Evolutionary conservation across 2,797 vertebrate genomes (phyloP).

Genomic region (Sphenodon punctatus): DNA sequence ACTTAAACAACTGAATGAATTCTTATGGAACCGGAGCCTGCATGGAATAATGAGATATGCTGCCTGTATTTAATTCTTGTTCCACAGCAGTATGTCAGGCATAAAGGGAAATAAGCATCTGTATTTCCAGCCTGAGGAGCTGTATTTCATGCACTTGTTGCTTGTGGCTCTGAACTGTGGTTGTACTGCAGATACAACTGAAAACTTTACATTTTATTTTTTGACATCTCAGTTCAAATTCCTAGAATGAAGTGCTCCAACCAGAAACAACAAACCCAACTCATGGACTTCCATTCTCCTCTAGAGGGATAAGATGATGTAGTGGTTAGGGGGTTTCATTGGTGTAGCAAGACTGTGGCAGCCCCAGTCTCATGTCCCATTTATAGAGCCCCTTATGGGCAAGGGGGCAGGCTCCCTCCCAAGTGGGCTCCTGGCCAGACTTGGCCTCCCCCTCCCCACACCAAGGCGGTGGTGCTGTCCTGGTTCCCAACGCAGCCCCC

Average conservation of each 20-base stretch:
- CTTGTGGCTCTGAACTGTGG: not conserved
- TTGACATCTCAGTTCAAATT: accelerated
- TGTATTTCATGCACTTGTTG: not conserved
- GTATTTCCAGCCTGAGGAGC: not conserved
- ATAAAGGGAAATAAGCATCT: accelerated
- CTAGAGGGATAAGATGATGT: too few species aligned
- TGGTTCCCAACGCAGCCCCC: too few species aligned
- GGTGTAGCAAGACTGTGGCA: too few species aligned
- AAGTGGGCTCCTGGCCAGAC: too few species aligned
- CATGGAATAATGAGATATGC: not conserved
- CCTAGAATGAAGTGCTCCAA: accelerated
- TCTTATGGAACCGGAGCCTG: not conserved
- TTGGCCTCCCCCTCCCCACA: too few species aligned
- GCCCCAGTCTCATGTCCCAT: too few species aligned
- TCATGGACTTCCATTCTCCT: accelerated
- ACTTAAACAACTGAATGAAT: too few species aligned
- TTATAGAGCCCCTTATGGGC: too few species aligned
- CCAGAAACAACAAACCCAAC: accelerated
- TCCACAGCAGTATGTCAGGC: not conserved
- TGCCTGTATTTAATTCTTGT: accelerated
- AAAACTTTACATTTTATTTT: too few species aligned
- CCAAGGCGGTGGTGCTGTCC: too few species aligned
- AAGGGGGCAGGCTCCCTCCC: too few species aligned
- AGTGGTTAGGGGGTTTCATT: too few species aligned
- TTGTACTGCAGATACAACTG: not conserved